A percentile compares a stretch with the other conserved stretches of the same genome.
Conservation (phyloP, 92 coral and sea anemone species). For the Umimayanthus chanpuru region DNA sequence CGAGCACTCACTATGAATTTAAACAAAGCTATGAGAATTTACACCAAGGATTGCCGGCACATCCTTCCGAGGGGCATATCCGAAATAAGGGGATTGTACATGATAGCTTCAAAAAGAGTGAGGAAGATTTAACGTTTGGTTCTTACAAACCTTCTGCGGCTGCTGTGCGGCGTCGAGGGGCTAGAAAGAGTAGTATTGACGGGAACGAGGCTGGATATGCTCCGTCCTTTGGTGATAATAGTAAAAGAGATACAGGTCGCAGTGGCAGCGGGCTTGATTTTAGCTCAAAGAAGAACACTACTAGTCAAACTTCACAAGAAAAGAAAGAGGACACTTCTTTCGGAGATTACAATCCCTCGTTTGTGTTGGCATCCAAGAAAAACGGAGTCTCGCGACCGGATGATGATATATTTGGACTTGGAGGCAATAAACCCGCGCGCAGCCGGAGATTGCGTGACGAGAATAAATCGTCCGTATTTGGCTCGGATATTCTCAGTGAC, state of each 20-base stretch:
- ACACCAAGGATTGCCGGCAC: conserved; percentile 94
- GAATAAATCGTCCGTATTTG: conserved; percentile 64
- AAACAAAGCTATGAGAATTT: conserved; percentile 90
- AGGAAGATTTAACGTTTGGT: conserved; percentile 80
- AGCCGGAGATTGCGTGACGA: conserved; percentile 58
- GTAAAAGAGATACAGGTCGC: conserved; percentile 49
- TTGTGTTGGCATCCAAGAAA: conserved; percentile 49
- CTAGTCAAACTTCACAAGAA: conserved; percentile 25
- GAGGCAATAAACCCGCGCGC: conserved; percentile 50
- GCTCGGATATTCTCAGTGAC: conserved; percentile 70
- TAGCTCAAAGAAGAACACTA: conserved; percentile 41
- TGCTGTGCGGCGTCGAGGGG: conserved; percentile 29
- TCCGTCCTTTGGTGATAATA: conserved; percentile 69
- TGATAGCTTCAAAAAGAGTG: conserved; percentile 44
- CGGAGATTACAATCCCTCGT: conserved; percentile 73
- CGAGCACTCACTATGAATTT: conserved; percentile 66
- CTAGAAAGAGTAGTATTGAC: conserved; percentile 48
- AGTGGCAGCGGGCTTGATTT: conserved; percentile 76
- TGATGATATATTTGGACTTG: conserved; percentile 45
- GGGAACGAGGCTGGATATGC: conserved; percentile 56
- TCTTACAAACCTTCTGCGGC: conserved; percentile 77
- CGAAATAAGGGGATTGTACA: conserved; percentile 50
- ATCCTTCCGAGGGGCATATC: conserved; percentile 73
- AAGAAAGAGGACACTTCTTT: conserved; percentile 55
- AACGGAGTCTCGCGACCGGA: conserved; percentile 36